phyloP scores from a whole-genome alignment of 2,888 invertebrate genomes.

The Spialia ferax region DNA sequence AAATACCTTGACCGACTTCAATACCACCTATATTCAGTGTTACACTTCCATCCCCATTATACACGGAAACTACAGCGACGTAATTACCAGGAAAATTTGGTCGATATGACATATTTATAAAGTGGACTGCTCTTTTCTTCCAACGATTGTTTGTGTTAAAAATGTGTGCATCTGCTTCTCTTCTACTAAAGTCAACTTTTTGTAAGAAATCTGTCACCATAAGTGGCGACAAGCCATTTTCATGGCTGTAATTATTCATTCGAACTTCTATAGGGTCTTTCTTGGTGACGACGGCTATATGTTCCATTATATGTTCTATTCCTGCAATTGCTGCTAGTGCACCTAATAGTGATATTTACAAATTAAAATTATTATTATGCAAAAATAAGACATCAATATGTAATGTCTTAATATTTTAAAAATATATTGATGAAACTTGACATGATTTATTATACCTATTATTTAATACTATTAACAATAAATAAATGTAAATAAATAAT shows the following conservation, averaged over 20 bases:
- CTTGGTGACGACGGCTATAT: conserved; percentile 83
- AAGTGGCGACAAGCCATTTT: conserved; percentile 71
- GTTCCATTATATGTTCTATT: conserved; percentile 89
- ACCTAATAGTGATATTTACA: conserved; percentile 54
- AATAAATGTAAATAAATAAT: no score
- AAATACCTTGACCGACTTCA: conserved; percentile 92
- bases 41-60: conserved; percentile 89
- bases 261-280: conserved; percentile 87
- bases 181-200: conserved; percentile 78
- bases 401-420: no score
- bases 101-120: conserved; percentile 89
- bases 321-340: conserved; percentile 86
- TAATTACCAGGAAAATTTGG: conserved; percentile 83
- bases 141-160: conserved; percentile 90
- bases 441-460: no score
- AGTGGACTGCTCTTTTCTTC: conserved; percentile 89
- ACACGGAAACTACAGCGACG: conserved; percentile 88
- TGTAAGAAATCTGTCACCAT: conserved; percentile 69
- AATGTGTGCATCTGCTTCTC: conserved; percentile 75
- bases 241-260: conserved; percentile 79
- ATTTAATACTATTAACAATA: no score
- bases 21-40: conserved; percentile 89
- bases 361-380: no score
- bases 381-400: no score
- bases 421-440: no score